phyloP scores from a whole-genome alignment of 53 echinoderm and acorn worm species.

The Arbacia lixula region DNA sequence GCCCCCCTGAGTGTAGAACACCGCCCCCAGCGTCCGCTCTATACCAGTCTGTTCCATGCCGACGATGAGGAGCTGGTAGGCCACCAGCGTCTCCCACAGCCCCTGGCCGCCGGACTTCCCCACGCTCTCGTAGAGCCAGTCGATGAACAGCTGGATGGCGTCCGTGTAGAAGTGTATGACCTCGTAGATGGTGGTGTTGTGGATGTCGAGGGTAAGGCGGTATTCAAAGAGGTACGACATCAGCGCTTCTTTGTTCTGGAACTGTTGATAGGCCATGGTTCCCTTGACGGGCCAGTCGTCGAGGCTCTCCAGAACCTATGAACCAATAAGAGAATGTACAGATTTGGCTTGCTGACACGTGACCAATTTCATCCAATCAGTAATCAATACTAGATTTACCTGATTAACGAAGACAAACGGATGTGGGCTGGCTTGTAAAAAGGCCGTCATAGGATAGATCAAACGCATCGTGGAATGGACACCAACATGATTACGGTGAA shows the following conservation, averaged over 20 bases:
- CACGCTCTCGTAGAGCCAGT: conserved; percentile 91
- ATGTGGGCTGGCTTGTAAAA: no score
- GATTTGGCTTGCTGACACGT: no score
- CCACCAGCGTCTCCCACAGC: conserved; percentile 87
- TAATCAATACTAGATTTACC: no score
- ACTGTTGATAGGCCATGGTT: conserved; percentile 78
- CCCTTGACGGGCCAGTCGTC: conserved; percentile 86
- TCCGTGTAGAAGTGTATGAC: conserved; percentile 87
- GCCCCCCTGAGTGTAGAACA: conserved; percentile 90
- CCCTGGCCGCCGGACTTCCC: conserved; percentile 84
- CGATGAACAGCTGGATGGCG: conserved; percentile 80
- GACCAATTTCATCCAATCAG: no score
- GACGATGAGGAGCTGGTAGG: conserved; percentile 88
- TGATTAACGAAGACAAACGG: no score
- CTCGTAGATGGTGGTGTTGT: conserved; percentile 89
- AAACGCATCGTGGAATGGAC: no score
- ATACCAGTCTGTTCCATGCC: conserved; percentile 97
- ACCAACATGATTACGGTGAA: no score
- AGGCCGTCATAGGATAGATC: no score
- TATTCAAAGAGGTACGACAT: conserved; percentile 84
- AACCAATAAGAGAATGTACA: no score
- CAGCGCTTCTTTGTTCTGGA: conserved; percentile 80
- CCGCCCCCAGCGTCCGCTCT: conserved; percentile 89
- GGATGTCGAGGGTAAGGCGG: conserved; percentile 83
- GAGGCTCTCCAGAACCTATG: conserved; percentile 52